Evolutionary conservation across 2,797 vertebrate genomes (phyloP), one percentile per base, ranked within the genome.

Genomic region (Sitta carolinensis): DNA sequence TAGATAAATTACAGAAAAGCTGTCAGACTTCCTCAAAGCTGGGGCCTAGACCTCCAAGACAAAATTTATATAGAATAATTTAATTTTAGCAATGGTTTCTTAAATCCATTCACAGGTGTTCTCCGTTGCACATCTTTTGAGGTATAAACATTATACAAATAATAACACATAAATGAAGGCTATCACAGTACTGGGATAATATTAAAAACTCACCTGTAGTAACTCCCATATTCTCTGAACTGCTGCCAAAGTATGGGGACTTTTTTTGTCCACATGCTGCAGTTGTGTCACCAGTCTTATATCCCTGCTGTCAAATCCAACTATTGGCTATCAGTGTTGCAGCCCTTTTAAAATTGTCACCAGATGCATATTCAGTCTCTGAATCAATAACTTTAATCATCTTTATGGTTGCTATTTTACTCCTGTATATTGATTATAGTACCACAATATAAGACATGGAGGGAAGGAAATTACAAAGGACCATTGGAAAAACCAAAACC

Each of bases 351-450:
- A 85, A 87, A 67, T 32, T 87, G 76, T 89, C 51, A 76, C 47
- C 76, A 93, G 76, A 29, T 80, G 74, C 27, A 78, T 78, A 84
- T 52, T 80, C 69, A 81, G 22, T 69, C 48, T 16, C 51, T 57
- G 42, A 87, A 93, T 88, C 93, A 92, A 94, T 78, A 89, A 59
- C 16, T 92, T 92, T 85, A 94, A 92, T 95, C 54, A 81, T 93
- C 51, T 75, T 96, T 89, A 92, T 75, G 59, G 69, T n/a, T 80
- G 67, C 34, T 83, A 43, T 93, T 94, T 87, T 90, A 94, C 94
- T 93, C 75, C 80, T 84, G 51, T 61, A 12, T 89, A 95, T 95
- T 95, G 90, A 93, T 92, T 85, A 58, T 15, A 57, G 42, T 73
- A 74, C 55, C 45, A 64, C 42, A 66, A 23, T 25, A 57, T 22